These are phyloP conservation scores for Drosophila burlai DNA, from an alignment of 1,140 invertebrate species.

Conservation along the genomic window DNA sequence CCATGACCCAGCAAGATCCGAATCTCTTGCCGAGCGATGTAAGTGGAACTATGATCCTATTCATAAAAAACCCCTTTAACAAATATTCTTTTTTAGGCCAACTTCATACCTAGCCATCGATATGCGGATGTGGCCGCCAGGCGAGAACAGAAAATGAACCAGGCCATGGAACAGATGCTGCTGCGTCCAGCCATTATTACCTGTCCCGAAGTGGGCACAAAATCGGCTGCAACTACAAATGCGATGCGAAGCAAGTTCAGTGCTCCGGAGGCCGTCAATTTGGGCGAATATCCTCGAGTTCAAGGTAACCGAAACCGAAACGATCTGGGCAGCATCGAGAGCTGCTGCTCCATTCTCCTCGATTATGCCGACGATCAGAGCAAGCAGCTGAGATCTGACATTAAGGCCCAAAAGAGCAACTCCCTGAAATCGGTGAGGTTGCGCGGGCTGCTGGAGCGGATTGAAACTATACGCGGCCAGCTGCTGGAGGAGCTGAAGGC, in stretches of 20 bases:
- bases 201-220: slow-evolving; percentile 60
- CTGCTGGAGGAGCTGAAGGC: slow-evolving; percentile 63
- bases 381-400: slow-evolving; percentile 65
- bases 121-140: slow-evolving; percentile 44
- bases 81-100: slow-evolving; percentile 22
- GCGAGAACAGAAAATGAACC: slow-evolving; percentile 77
- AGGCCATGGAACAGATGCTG: slow-evolving; percentile 70
- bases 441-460: slow-evolving; percentile 58
- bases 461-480: slow-evolving; percentile 63
- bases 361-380: slow-evolving; percentile 80
- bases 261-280: slow-evolving; percentile 45
- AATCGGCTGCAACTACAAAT: background rate
- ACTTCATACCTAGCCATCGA: slow-evolving; percentile 63
- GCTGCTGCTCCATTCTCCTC: slow-evolving; percentile 68
- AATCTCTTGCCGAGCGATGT: slow-evolving; percentile 73
- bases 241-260: background rate
- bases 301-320: background rate
- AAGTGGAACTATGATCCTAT: slow-evolving; percentile 1
- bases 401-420: slow-evolving; percentile 52
- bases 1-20: slow-evolving; percentile 60
- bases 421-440: slow-evolving; percentile 55
- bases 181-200: slow-evolving; percentile 75
- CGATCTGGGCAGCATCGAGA: slow-evolving; percentile 45
- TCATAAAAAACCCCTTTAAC: background rate
- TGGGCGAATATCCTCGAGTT: slow-evolving; percentile 37